phyloP scores from a whole-genome alignment of 2,113 vertebrate genomes.

The Galeopterus variegatus region DNA sequence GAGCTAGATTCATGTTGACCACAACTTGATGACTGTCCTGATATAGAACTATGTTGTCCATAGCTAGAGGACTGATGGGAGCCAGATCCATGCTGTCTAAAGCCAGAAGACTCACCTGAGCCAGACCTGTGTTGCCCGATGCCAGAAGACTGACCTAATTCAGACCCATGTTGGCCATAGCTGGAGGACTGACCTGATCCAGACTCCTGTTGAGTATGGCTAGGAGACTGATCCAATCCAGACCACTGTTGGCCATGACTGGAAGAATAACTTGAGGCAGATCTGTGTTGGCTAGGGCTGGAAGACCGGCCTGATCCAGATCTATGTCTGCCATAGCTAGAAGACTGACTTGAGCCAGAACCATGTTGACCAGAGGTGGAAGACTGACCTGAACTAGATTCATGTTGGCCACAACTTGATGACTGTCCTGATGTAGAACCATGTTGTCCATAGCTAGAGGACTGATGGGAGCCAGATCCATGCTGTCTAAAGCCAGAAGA shows the following conservation, averaged over 20 bases:
- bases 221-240: background rate
- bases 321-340: rapidly evolving
- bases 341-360: background rate
- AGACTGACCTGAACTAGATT: background rate
- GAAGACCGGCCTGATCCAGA: background rate
- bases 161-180: background rate
- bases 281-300: background rate
- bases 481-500: background rate
- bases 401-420: rapidly evolving
- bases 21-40: background rate
- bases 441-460: background rate
- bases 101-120: background rate
- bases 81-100: rapidly evolving
- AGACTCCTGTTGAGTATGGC: background rate
- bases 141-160: background rate
- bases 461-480: background rate
- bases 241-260: background rate
- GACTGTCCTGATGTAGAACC: background rate
- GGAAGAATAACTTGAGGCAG: background rate
- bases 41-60: background rate
- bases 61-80: background rate
- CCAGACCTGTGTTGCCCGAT: background rate
- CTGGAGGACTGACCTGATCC: background rate
- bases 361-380: background rate
- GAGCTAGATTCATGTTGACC: background rate